phyloP scores from a whole-genome alignment of 2,113 vertebrate species.

The Lasiurus borealis region DNA sequence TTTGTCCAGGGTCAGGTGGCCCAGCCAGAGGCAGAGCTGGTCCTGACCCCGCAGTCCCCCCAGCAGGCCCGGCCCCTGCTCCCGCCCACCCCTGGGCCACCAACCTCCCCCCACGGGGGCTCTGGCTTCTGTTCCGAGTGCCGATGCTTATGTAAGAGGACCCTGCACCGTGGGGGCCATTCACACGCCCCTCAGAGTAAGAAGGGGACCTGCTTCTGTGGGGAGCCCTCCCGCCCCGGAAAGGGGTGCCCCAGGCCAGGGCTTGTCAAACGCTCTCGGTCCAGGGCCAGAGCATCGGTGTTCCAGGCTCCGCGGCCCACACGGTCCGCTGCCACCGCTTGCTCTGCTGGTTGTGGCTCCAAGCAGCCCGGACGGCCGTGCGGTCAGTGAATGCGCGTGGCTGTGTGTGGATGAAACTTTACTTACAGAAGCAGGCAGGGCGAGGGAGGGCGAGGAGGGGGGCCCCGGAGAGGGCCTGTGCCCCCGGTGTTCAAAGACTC shows the following conservation, averaged over 20 bases:
- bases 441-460: background rate
- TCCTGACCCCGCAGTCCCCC: background rate
- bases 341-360: too few relatives aligned
- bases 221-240: background rate
- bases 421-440: background rate
- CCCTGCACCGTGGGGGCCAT: accelerated
- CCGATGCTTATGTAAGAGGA: background rate
- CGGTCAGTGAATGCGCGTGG: accelerated
- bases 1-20: accelerated
- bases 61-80: background rate
- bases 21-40: accelerated
- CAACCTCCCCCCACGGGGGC: accelerated
- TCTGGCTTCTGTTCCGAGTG: background rate
- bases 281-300: background rate
- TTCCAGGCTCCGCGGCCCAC: accelerated
- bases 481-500: background rate
- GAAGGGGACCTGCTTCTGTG: background rate
- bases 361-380: background rate
- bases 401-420: conserved; percentile 9
- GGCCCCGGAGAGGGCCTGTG: accelerated
- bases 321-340: background rate
- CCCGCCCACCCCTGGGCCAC: accelerated
- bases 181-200: background rate
- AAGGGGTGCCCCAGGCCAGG: background rate
- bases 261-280: background rate